These are phyloP conservation scores for Manis pentadactyla DNA, from an alignment of 2,797 vertebrate species.

Conservation along the genomic window DNA sequence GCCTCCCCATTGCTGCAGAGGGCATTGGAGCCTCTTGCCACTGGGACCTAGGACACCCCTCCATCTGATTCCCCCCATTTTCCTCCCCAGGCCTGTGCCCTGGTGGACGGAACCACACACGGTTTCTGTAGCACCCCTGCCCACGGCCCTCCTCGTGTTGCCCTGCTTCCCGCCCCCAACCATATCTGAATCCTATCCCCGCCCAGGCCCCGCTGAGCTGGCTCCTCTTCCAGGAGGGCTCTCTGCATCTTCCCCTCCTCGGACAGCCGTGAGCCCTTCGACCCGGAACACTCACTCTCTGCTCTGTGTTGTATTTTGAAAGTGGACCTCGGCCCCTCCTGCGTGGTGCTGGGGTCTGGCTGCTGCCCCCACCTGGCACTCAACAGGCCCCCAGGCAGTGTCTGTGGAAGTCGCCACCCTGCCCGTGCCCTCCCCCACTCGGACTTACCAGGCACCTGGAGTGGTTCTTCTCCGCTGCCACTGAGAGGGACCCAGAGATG, in stretches of 20 bases:
- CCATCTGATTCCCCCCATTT: background rate
- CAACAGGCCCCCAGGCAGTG: background rate
- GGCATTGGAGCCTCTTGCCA: background rate
- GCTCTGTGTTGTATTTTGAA: background rate
- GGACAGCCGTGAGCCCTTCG: rapidly evolving
- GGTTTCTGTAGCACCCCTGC: background rate
- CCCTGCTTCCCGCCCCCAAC: rapidly evolving
- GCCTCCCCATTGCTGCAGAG: background rate
- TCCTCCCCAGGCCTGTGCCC: background rate
- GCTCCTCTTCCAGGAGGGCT: background rate
- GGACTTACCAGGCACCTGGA: constrained; percentile 83
- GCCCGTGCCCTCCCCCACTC: rapidly evolving
- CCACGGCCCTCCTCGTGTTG: rapidly evolving
- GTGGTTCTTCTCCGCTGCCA: constrained; percentile 84
- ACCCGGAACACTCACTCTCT: background rate
- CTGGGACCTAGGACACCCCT: rapidly evolving
- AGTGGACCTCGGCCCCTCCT: background rate
- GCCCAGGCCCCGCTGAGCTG: background rate
- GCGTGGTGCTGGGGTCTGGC: rapidly evolving
- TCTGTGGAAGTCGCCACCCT: background rate
- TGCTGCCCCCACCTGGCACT: background rate
- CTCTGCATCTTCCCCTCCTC: background rate
- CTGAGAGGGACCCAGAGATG: constrained; percentile 85
- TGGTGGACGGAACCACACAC: rapidly evolving
- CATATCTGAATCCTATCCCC: background rate